Percentiles rank a stretch among this genome's conserved stretches.
Evolutionary conservation across 2,888 invertebrate genomes (phyloP).

Genomic region (Drosophila kanekoi): DNA sequence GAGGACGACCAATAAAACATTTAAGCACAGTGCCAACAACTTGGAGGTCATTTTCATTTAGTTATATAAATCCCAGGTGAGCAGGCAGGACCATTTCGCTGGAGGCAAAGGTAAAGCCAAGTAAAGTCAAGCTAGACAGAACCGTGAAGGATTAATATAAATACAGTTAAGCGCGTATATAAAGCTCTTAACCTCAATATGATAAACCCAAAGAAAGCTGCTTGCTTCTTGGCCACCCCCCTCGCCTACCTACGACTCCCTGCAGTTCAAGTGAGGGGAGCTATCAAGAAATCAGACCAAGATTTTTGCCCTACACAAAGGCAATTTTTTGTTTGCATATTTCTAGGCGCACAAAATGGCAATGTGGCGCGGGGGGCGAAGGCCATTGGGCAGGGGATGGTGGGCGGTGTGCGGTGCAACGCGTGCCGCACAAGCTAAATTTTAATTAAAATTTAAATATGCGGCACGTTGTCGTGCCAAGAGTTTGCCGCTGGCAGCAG

Average conservation of each 20-base stretch:
- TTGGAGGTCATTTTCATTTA: neutral
- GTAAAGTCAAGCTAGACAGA: slow-evolving; percentile 1
- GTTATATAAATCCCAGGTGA: neutral
- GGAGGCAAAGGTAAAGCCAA: neutral
- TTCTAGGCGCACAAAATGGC: slow-evolving; percentile 55
- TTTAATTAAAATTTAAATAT: slow-evolving; percentile 79
- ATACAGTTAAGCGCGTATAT: slow-evolving; percentile 25
- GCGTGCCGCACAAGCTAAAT: slow-evolving; percentile 56
- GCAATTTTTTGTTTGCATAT: slow-evolving; percentile 71
- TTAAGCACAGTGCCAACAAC: neutral
- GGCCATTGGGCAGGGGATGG: neutral
- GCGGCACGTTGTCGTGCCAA: slow-evolving; percentile 63
- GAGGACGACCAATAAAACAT: neutral
- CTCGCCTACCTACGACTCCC: neutral
- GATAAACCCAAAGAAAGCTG: slow-evolving; percentile 16
- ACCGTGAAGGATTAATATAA: slow-evolving; percentile 37
- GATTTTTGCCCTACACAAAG: slow-evolving; percentile 26
- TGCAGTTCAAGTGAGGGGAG: slow-evolving; percentile 23
- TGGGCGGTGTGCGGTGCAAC: neutral
- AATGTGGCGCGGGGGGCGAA: slow-evolving; percentile 18
- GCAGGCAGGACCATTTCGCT: neutral
- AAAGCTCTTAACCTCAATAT: slow-evolving; percentile 38
- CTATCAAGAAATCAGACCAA: slow-evolving; percentile 36
- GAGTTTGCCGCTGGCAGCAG: slow-evolving; percentile 35
- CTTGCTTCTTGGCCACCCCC: slow-evolving; percentile 9